Percentiles rank a stretch among this genome's conserved stretches.
Conservation (phyloP, 2,888 invertebrate species). For the Marasmarcha lunaedactyla region DNA sequence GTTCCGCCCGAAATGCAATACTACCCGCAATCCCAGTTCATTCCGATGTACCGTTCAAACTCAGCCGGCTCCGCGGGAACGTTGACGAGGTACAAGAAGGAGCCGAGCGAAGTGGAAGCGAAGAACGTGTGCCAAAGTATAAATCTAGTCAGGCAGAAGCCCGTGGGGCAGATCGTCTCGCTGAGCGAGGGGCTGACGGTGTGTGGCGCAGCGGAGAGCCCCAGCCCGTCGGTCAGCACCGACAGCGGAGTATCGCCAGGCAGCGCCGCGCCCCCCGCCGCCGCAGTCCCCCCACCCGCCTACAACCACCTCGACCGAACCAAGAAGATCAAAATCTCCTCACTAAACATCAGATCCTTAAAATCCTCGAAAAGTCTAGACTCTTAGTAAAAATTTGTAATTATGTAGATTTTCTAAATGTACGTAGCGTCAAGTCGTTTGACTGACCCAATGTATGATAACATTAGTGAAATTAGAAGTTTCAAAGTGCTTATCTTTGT, state of each 20-base stretch:
- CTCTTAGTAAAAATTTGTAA: constrained; percentile 57
- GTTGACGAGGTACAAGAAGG: constrained; percentile 55
- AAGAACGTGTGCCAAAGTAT: constrained; percentile 66
- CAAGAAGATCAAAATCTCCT: constrained; percentile 43
- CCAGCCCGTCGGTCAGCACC: constrained; percentile 55
- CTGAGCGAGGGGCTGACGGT: constrained; percentile 57
- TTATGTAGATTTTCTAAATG: constrained; percentile 69
- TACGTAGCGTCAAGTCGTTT: constrained; percentile 46
- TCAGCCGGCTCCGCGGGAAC: constrained; percentile 63
- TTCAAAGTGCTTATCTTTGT: constrained; percentile 56
- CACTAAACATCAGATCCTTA: constrained; percentile 40
- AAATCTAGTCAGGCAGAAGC: constrained; percentile 64
- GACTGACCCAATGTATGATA: constrained; percentile 28
- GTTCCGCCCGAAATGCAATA: constrained; percentile 52
- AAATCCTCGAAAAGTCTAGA: constrained; percentile 65
- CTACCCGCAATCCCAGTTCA: constrained; percentile 54
- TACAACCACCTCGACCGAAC: constrained; percentile 33
- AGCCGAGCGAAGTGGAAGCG: constrained; percentile 34
- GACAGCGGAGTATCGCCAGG: constrained; percentile 60
- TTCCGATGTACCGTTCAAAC: constrained; percentile 56
- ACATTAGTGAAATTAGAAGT: constrained; percentile 41
- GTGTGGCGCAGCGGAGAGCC: constrained; percentile 50
- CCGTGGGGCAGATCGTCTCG: constrained; percentile 61
- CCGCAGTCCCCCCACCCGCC: constrained; percentile 40
- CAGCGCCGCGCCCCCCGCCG: constrained; percentile 42